Evolutionary conservation across 2,113 vertebrate species (phyloP), one percentile per base, ranked within the genome.

Genomic region (Puffinus mauretanicus): DNA sequence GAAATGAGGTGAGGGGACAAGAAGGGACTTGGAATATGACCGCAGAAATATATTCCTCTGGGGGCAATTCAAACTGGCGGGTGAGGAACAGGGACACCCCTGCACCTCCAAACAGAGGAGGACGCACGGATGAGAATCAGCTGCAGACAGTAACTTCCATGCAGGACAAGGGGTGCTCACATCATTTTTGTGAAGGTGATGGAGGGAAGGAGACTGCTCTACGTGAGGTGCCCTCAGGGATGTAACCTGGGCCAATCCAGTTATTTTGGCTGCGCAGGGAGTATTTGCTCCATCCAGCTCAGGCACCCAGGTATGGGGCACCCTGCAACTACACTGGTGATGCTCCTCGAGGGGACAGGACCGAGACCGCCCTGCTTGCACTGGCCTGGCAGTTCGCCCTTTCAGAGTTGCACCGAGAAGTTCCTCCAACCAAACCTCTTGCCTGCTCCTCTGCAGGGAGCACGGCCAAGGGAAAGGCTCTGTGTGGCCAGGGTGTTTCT

Each of bases 341-440:
- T 75, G 62, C 42, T 82, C 32, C 58, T 86, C 0, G 0, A 65
- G 47, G 44, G 51, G 26, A 73, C 75, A 67, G 72, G 42, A 40
- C 36, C 0, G 0, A 58, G 40, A 51, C 60, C 0, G 0, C 34
- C 29, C 85, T 67, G 42, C 62, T 91, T 6, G 4, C 13, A 13
- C 25, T 69, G 52, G 25, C 49, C 65, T 40, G 64, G 44, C 47
- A 60, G 9, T 64, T 85, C 3, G 3, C 49, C 61, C 47, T 76
- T 76, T 51, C 9, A 9, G 70, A 85, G 24, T 20, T 61, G 51
- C 54, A 47, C 44, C 2, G 7, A 67, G 51, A 90, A 86, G 57
- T 52, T 82, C 62, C 46, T 93, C 62, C 66, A 91, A 54, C 51
- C 66, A 85, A 91, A 61, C 8, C 10, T 87, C 51, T 91, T 27